Evolutionary conservation across 2,797 vertebrate species (phyloP).

Genomic region (Tiaroga cobitis): DNA sequence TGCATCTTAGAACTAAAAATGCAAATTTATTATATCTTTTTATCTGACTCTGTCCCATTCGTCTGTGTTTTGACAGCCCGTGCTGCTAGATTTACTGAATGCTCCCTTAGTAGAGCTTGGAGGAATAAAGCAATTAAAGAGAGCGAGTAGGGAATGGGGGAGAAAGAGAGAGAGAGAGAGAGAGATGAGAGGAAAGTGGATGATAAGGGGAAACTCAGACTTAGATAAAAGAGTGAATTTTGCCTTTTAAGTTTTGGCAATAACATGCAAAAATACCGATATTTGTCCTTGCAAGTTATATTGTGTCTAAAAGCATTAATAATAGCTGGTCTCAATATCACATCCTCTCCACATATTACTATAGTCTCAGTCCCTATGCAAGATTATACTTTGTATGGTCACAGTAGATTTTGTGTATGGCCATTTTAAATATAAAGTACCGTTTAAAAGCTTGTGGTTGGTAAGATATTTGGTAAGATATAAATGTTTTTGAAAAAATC

Average conservation of each 20-base stretch:
- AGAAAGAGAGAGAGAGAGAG: neutral
- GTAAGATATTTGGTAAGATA: no score
- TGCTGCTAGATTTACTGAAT: constrained; percentile 58
- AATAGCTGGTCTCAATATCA: neutral
- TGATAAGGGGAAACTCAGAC: constrained; percentile 26
- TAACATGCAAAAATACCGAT: neutral
- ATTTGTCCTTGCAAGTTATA: constrained; percentile 17
- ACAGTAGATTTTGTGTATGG: neutral
- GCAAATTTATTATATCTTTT: constrained; percentile 61
- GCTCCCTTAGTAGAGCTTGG: constrained; percentile 43
- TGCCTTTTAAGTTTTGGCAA: constrained; percentile 26
- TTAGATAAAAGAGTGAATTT: constrained; percentile 28
- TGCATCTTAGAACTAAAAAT: constrained; percentile 60
- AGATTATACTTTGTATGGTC: neutral
- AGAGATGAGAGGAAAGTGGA: constrained; percentile 6
- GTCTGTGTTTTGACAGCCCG: constrained; percentile 58
- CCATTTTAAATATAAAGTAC: no score
- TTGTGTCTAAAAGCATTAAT: neutral
- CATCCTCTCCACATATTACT: neutral
- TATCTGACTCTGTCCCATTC: constrained; percentile 58
- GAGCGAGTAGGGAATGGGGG: constrained; percentile 4
- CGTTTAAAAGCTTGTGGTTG: no score
- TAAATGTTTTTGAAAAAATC: neutral
- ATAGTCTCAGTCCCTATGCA: neutral
- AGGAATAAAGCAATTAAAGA: constrained; percentile 60